A percentile compares a stretch with the other conserved stretches of the same genome.
Conservation (phyloP, 2,888 invertebrate species). For the Julus scanicus region DNA sequence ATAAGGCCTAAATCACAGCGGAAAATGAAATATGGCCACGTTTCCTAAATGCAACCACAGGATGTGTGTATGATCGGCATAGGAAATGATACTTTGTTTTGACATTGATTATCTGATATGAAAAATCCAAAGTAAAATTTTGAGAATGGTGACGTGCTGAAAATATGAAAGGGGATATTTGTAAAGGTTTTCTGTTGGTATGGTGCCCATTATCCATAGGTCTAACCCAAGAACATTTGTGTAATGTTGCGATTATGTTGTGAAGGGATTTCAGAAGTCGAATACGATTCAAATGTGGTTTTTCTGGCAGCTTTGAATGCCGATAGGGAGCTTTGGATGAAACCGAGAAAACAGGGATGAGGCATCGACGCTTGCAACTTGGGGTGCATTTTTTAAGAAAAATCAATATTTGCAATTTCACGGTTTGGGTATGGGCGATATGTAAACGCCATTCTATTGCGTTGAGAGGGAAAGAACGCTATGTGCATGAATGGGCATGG, state of each 20-base stretch:
- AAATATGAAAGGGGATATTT: background rate
- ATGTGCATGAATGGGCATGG: constrained; percentile 1
- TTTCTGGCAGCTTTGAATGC: background rate
- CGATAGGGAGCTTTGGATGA: background rate
- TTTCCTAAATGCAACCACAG: background rate
- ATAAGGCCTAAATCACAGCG: constrained; percentile 3
- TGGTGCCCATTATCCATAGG: too few species aligned
- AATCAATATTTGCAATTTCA: constrained; percentile 42
- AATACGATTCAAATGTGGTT: background rate
- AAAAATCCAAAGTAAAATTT: background rate
- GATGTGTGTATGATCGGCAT: background rate
- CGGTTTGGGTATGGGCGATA: constrained; percentile 4
- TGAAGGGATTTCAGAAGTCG: background rate
- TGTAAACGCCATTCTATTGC: background rate
- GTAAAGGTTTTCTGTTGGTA: too few species aligned
- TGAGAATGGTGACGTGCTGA: background rate
- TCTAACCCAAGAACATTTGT: too few species aligned
- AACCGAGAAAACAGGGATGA: background rate
- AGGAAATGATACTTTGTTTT: constrained; percentile 22
- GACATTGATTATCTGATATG: constrained; percentile 8
- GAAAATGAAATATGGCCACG: background rate
- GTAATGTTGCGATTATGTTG: background rate
- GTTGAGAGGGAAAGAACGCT: background rate
- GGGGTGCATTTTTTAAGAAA: background rate
- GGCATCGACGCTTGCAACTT: background rate